Percentiles rank a stretch among this genome's conserved stretches.
Evolutionary conservation across 2,797 vertebrate genomes (phyloP).

Genomic region (Amazona ochrocephala): DNA sequence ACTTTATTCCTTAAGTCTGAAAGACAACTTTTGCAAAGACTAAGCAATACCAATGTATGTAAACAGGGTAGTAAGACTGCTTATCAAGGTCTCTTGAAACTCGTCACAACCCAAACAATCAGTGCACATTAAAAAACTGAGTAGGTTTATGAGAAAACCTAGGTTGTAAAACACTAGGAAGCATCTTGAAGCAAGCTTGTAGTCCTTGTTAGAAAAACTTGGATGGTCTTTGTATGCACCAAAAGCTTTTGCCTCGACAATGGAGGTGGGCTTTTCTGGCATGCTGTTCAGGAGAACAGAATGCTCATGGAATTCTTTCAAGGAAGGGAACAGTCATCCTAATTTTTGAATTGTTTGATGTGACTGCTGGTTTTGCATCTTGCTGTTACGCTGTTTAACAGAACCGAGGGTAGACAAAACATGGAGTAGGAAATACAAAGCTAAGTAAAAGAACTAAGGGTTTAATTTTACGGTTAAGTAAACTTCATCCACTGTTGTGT

Average conservation of each 20-base stretch:
- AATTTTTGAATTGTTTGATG: not conserved
- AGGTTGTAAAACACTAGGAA: not conserved
- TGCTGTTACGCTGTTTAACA: not conserved
- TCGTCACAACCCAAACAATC: conserved; percentile 10
- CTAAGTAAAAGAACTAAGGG: not conserved
- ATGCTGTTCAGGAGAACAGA: not conserved
- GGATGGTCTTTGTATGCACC: not conserved
- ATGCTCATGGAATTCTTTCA: not conserved
- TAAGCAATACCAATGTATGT: not conserved
- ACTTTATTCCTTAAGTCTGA: not conserved
- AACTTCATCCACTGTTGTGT: not conserved
- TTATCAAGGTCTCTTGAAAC: not conserved
- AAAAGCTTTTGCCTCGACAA: not conserved
- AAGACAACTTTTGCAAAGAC: not conserved
- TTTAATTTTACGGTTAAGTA: not conserved
- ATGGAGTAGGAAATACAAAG: not conserved
- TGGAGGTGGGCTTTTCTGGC: not conserved
- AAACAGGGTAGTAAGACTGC: not conserved
- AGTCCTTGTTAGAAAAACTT: not conserved
- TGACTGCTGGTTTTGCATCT: not conserved
- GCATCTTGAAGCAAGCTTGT: not conserved
- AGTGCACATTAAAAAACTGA: not conserved
- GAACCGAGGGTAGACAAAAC: not conserved
- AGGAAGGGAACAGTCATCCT: not conserved
- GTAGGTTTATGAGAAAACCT: not conserved